Evolutionary conservation across 2,888 invertebrate species (phyloP), one percentile per base, ranked within the genome.

Genomic region (Thalpophila matura): DNA sequence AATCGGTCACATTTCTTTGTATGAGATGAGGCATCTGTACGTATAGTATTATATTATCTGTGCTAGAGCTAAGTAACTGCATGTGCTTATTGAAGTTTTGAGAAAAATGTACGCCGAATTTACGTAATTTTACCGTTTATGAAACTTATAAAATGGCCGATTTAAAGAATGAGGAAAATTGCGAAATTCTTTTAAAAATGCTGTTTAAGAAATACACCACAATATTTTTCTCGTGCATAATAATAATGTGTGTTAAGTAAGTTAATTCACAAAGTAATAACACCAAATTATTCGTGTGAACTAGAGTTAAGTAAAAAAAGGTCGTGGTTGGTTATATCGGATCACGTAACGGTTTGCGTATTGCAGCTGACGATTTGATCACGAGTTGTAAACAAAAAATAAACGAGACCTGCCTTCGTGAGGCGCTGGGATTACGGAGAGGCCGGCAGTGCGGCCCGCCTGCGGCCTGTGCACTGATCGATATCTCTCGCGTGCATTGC

Each of bases 321-420:
- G 72, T 72, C 68, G 76, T 53, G 33, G 57, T 65, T 51, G 38
- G 58, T 65, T 70, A 63, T 71, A 69, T 60, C 42, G 65, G 53
- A 66, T 79, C 84, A 83, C 84, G 84, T 84, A 84, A 84, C 65
- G 76, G 56, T 74, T 45, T 29, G 43, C 61, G 55, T 72, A 76
- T 79, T 75, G 75, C 79, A 65, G 60, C 51, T 57, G 71, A 67
- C 65, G 54, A 68, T 73, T 76, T 71, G 79, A 77, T 80, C 83
- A 82, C 81, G 75, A 82, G 76, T 51, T 62, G 74, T 74, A 71
- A 78, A 75, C 68, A 77, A 78, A 79, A 82, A 63, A 50, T 54
- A 40, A 72, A 60, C 65, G 46, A 56, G 61, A 56, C 46, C 59
- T 18, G 27, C 16, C n/a, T 51, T 60, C 63, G 74, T 72, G 69